Evolutionary conservation across 2,888 invertebrate genomes (phyloP).

Genomic region (Leptinotarsa tumamoca): DNA sequence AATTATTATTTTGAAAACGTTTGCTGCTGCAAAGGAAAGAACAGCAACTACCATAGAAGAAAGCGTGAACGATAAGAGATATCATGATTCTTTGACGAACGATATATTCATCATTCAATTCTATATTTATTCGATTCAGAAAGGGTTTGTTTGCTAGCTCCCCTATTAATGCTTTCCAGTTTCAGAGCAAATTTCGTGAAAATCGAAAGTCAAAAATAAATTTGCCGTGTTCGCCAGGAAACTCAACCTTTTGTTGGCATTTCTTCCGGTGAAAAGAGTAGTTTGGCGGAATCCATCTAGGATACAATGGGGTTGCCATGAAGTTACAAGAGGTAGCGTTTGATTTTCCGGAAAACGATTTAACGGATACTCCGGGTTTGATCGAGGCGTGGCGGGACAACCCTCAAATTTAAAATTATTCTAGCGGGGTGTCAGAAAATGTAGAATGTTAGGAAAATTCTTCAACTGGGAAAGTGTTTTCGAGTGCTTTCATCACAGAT

Average conservation of each 20-base stretch:
- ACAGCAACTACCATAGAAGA: no score
- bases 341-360: background rate
- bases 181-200: background rate
- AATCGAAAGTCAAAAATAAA: background rate
- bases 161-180: background rate
- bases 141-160: background rate
- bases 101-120: no score
- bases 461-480: background rate
- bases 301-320: constrained; percentile 53
- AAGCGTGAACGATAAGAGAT: no score
- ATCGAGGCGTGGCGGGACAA: constrained; percentile 46
- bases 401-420: constrained; percentile 51
- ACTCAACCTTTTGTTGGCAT: constrained; percentile 52
- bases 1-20: no score
- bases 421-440: constrained; percentile 46
- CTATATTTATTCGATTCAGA: no score
- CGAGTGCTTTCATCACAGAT: background rate
- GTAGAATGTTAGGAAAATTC: constrained; percentile 20
- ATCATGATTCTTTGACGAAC: no score
- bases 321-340: constrained; percentile 39
- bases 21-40: no score
- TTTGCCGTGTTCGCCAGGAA: constrained; percentile 25
- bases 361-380: no score
- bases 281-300: constrained; percentile 59
- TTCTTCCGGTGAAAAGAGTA: constrained; percentile 55